These are phyloP conservation scores for Rhyacophila brunnea DNA, from an alignment of 1,140 invertebrate genomes.

Conservation along the genomic window DNA sequence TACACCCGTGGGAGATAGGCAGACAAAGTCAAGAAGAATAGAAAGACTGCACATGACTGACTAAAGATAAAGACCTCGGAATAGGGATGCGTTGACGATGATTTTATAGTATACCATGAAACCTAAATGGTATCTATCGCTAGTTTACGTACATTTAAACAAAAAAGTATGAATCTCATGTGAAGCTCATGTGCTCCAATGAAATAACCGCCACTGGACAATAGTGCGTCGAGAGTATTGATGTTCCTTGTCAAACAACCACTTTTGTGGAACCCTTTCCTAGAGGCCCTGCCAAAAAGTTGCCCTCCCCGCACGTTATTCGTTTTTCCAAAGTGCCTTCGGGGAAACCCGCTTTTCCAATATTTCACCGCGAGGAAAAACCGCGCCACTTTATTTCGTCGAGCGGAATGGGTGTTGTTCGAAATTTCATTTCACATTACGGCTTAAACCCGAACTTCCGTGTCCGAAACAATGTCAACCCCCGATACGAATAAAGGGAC, in stretches of 20 bases:
- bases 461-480: not conserved
- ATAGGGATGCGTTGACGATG: too few relatives aligned
- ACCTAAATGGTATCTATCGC: too few relatives aligned
- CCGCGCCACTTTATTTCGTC: constrained; percentile 19
- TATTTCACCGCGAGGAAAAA: constrained; percentile 20
- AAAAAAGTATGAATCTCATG: too few relatives aligned
- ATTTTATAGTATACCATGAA: too few relatives aligned
- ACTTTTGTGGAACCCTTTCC: constrained; percentile 10
- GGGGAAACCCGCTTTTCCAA: constrained; percentile 14
- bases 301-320: not conserved
- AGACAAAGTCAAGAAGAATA: too few relatives aligned
- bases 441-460: constrained; percentile 13
- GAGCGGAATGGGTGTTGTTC: constrained; percentile 23
- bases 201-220: too few relatives aligned
- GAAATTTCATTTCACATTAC: constrained; percentile 19
- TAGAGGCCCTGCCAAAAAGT: constrained; percentile 7
- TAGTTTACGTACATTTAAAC: too few relatives aligned
- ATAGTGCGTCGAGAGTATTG: constrained; percentile 15
- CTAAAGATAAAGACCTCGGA: too few relatives aligned
- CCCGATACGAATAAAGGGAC: too few relatives aligned
- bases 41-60: too few relatives aligned
- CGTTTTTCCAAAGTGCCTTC: constrained; percentile 6
- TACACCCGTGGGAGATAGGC: too few relatives aligned
- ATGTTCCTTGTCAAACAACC: constrained; percentile 15
- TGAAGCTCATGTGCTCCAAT: too few relatives aligned